phyloP scores from a whole-genome alignment of 2,888 invertebrate genomes.

The Agriopis marginaria region DNA sequence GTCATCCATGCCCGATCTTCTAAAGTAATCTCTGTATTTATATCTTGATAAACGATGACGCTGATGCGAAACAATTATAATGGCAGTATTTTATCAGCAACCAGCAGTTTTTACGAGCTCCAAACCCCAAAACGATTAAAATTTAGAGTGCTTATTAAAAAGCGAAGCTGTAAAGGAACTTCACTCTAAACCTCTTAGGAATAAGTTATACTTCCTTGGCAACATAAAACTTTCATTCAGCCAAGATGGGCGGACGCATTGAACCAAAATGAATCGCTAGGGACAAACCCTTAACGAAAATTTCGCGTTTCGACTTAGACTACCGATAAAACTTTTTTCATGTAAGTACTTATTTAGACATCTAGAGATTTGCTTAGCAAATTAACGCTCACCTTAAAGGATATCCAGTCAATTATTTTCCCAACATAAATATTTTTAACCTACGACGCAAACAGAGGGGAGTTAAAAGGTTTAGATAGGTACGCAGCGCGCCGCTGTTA shows the following conservation, averaged over 20 bases:
- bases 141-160: not conserved
- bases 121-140: slow-evolving; percentile 15
- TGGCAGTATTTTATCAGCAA: not conserved
- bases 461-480: too few relatives aligned
- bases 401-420: too few relatives aligned
- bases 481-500: too few relatives aligned
- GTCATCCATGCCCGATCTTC: not conserved
- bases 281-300: slow-evolving; percentile 31
- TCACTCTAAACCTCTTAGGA: not conserved
- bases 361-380: too few relatives aligned
- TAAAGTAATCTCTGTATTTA: not conserved
- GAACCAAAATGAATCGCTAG: slow-evolving; percentile 32
- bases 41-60: slow-evolving; percentile 14
- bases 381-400: too few relatives aligned
- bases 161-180: not conserved
- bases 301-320: not conserved
- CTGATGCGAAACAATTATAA: slow-evolving; percentile 4
- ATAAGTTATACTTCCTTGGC: not conserved
- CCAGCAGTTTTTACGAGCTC: not conserved
- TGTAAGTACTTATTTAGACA: not conserved
- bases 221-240: not conserved
- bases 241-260: slow-evolving; percentile 17
- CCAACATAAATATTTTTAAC: too few relatives aligned
- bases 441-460: too few relatives aligned
- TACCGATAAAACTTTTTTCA: not conserved